A percentile compares a stretch with the other conserved stretches of the same genome.
Evolutionary conservation across 2,888 invertebrate species (phyloP).

Genomic region (Parnassius mnemosyne): DNA sequence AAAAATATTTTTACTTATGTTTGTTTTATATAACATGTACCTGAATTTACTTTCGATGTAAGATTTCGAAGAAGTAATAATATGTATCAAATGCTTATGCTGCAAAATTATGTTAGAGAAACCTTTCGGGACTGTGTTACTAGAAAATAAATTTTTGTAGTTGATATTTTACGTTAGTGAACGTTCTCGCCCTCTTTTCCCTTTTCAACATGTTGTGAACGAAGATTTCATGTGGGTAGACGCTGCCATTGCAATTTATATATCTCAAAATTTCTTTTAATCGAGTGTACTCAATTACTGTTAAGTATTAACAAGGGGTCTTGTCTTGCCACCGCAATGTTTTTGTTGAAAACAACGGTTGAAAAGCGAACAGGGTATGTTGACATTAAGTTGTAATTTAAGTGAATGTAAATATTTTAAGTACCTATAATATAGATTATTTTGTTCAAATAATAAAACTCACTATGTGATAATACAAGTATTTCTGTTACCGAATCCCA

Average conservation of each 20-base stretch:
- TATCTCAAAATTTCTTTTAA: constrained; percentile 11
- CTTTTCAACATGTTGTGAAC: constrained; percentile 77
- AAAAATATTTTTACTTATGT: constrained; percentile 28
- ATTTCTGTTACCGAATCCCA: constrained; percentile 36
- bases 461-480: constrained; percentile 63
- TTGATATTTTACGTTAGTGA: constrained; percentile 50
- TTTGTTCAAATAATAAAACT: constrained; percentile 78
- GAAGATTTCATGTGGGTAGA: constrained; percentile 33
- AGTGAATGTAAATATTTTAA: constrained; percentile 77
- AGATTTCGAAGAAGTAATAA: constrained; percentile 21
- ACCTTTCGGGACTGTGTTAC: constrained; percentile 73
- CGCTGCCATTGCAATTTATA: constrained; percentile 24
- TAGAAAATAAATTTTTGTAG: constrained; percentile 62
- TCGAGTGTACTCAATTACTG: constrained; percentile 19
- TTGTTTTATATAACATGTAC: constrained; percentile 53
- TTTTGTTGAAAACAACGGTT: constrained; percentile 67
- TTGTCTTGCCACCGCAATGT: constrained; percentile 58
- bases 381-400: constrained; percentile 69
- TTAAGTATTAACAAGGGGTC: constrained; percentile 24
- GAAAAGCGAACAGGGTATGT: constrained; percentile 79
- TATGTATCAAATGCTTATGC: constrained; percentile 30
- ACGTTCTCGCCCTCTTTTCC: constrained; percentile 63
- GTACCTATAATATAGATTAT: constrained; percentile 65
- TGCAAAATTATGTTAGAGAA: constrained; percentile 44
- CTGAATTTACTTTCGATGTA: constrained; percentile 40